Evolutionary conservation across 2,888 invertebrate genomes (phyloP).

Genomic region (Drosophila anceps): DNA sequence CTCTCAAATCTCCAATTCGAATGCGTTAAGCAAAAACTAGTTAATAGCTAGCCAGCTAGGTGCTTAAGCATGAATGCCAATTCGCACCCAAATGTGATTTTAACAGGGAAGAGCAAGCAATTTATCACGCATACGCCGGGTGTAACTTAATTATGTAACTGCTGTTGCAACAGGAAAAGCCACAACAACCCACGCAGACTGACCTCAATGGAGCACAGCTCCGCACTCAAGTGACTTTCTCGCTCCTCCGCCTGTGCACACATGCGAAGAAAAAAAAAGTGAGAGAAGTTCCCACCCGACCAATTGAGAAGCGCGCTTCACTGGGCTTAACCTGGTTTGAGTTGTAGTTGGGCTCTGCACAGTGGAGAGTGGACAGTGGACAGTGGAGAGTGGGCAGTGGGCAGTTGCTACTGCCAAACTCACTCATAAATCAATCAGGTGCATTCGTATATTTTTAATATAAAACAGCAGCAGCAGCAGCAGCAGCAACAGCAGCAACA

Average conservation of each 20-base stretch:
- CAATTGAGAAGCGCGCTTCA: slow-evolving; percentile 32
- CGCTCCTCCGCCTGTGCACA: background rate
- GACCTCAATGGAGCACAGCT: background rate
- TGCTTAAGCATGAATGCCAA: slow-evolving; percentile 20
- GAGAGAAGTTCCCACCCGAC: slow-evolving; percentile 15
- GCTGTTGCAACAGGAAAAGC: slow-evolving; percentile 7
- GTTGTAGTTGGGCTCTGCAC: slow-evolving; percentile 21
- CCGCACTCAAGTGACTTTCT: background rate
- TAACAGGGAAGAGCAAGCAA: slow-evolving; percentile 9
- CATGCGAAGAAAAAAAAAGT: slow-evolving; percentile 7
- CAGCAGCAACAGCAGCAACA: background rate
- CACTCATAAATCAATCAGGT: slow-evolving; percentile 76
- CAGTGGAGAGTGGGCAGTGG: background rate
- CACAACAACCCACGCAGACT: slow-evolving; percentile 4
- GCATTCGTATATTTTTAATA: slow-evolving; percentile 72
- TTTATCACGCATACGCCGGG: slow-evolving; percentile 34
- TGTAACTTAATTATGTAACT: slow-evolving; percentile 32
- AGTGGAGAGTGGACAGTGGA: background rate
- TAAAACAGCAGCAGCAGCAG: slow-evolving; percentile 15
- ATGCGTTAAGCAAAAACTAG: background rate
- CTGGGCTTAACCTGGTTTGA: slow-evolving; percentile 22
- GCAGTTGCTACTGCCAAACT: slow-evolving; percentile 25
- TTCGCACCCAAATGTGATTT: slow-evolving; percentile 7
- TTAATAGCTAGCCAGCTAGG: background rate
- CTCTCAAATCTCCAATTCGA: background rate